These are phyloP conservation scores for Lethrus apterus DNA, from an alignment of 1,140 invertebrate species.

Conservation along the genomic window DNA sequence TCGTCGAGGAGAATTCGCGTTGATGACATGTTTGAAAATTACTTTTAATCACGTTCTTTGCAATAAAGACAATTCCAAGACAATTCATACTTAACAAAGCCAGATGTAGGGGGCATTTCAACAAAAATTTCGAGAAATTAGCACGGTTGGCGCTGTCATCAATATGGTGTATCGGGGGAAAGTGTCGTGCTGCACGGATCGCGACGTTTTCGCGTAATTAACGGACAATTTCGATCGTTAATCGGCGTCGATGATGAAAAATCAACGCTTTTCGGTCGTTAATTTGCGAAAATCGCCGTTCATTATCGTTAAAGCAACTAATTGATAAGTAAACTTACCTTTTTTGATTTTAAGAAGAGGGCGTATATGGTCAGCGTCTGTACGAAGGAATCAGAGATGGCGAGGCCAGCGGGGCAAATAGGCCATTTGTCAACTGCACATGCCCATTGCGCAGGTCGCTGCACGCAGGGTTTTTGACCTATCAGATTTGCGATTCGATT, in stretches of 20 bases:
- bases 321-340: conserved; percentile 23
- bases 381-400: conserved; percentile 41
- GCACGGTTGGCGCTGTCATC: conserved; percentile 64
- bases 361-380: conserved; percentile 43
- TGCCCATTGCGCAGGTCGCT: conserved; percentile 3
- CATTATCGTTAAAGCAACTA: neutral
- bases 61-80: conserved; percentile 29
- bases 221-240: conserved; percentile 1
- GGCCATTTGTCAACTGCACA: conserved; percentile 6
- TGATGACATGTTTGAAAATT: no score
- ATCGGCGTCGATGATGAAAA: conserved; percentile 17
- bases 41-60: conserved; percentile 2
- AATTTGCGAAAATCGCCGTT: neutral
- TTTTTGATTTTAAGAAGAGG: conserved; percentile 49
- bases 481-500: neutral
- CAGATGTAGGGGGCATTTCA: conserved; percentile 56
- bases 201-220: conserved; percentile 1
- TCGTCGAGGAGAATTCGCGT: neutral
- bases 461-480: conserved; percentile 10
- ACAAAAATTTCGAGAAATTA: conserved; percentile 62
- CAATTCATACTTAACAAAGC: conserved; percentile 48
- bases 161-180: conserved; percentile 48
- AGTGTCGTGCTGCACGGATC: conserved; percentile 25
- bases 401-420: conserved; percentile 29
- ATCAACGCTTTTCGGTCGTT: conserved; percentile 13